Evolutionary conservation across 2,888 invertebrate genomes (phyloP).

Genomic region (Hypsopygia costalis): DNA sequence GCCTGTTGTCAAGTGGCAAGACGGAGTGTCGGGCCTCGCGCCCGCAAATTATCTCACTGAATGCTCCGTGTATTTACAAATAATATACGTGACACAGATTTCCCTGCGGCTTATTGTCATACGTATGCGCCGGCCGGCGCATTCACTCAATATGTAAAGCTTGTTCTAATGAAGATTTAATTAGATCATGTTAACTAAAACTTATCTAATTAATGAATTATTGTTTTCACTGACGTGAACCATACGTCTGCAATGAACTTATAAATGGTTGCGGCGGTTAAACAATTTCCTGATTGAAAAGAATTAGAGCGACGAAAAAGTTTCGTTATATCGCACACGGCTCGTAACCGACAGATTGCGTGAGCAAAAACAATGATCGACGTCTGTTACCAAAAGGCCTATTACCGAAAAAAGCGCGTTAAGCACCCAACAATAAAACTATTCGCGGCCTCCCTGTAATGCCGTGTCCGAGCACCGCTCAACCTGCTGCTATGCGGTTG

Average conservation of each 20-base stretch:
- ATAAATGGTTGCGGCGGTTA: slow-evolving; percentile 13
- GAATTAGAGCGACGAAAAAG: slow-evolving; percentile 41
- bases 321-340: slow-evolving; percentile 36
- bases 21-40: neutral
- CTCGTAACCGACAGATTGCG: slow-evolving; percentile 57
- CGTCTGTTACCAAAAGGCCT: slow-evolving; percentile 47
- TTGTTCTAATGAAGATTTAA: too few species aligned
- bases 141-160: neutral
- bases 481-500: slow-evolving; percentile 29
- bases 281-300: slow-evolving; percentile 42
- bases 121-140: neutral
- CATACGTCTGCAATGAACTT: neutral
- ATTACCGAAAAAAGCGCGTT: slow-evolving; percentile 50
- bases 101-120: neutral
- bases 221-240: too few species aligned
- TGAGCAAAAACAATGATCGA: slow-evolving; percentile 62
- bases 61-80: neutral
- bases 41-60: neutral
- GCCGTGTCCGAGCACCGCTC: slow-evolving; percentile 23
- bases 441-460: slow-evolving; percentile 38
- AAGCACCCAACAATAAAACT: slow-evolving; percentile 48
- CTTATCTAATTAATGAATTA: too few species aligned
- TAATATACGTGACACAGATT: neutral
- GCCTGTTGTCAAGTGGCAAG: slow-evolving; percentile 21
- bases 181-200: too few species aligned